These are phyloP conservation scores for Vulpes ferrilata DNA, from an alignment of 2,113 vertebrate genomes.

Conservation along the genomic window DNA sequence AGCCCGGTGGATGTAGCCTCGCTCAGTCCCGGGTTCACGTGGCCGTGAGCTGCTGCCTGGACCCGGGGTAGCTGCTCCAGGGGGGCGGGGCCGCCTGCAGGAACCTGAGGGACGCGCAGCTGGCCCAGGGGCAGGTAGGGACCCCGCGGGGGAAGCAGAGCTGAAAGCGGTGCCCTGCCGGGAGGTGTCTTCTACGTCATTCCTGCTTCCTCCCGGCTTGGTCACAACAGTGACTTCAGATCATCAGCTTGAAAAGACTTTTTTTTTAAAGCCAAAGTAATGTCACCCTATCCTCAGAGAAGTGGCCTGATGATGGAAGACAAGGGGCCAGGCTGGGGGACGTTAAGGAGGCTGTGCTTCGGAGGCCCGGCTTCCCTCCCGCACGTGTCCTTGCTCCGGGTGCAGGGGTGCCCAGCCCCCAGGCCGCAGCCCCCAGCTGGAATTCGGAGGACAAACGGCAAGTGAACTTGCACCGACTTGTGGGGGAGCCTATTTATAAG, in stretches of 20 bases:
- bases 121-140: too few relatives aligned
- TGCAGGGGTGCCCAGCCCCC: too few relatives aligned
- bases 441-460: too few relatives aligned
- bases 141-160: neutral
- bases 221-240: neutral
- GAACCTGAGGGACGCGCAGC: too few relatives aligned
- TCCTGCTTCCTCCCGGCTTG: neutral
- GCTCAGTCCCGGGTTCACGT: rapidly evolving
- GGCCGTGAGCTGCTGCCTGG: too few relatives aligned
- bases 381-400: too few relatives aligned
- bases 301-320: neutral
- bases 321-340: neutral
- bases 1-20: rapidly evolving
- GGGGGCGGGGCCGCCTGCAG: too few relatives aligned
- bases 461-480: neutral
- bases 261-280: slow-evolving; percentile 2
- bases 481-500: neutral
- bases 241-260: neutral
- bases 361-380: neutral
- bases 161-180: rapidly evolving
- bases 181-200: rapidly evolving
- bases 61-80: too few relatives aligned
- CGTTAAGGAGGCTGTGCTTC: neutral
- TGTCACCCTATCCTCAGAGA: neutral
- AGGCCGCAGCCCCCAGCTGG: too few relatives aligned